Evolutionary conservation across 2,113 vertebrate genomes (phyloP), one percentile per base, ranked within the genome.

Genomic region (Aspiorhynchus laticeps): DNA sequence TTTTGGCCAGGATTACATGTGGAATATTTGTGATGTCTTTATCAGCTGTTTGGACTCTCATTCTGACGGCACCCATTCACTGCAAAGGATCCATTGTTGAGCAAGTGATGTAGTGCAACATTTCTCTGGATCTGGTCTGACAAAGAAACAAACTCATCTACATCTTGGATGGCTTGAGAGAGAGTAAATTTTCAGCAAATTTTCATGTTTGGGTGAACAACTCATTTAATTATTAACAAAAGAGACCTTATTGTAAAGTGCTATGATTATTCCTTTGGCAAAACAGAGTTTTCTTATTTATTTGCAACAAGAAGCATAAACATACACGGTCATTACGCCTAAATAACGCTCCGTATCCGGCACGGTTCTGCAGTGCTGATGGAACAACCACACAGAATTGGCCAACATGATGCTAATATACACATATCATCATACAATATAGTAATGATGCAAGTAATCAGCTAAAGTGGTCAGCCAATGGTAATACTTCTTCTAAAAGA

Each of bases 381-480:
- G 15, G 85, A 86, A 56, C 76, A 41, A 14, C 15, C 10, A 33
- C 46, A 51, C 73, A 43, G 86, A 53, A 41, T 78, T 31, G 63
- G 63, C 63, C 26, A 65, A 65, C 1, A 6, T 65, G 63, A 65
- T 28, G 11, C 63, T 67, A 6, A 76, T 46, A 43, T 48, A 76
- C n/a, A 76, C n/a, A 26, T 46, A 10, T 46, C 73, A 48, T 8
- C n/a, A 76, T 48, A 48, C n/a, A 48, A 76, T 48, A 14, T 41
- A 74, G 24, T 12, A 74, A 24, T 41, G 19, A 76, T 76, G n/a
- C 63, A 15, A 31, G 28, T 28, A 46, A 74, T 74, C 38, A 41
- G 21, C 71, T 38, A 41, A 41, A 41, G 36, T n/a, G 10, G 21
- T 41, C 19, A 75, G 24, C 41, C 41, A 46, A 17, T 15, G 24